Conservation (phyloP, 64 coral and sea anemone species). For the Dendrophyllia cribrosa region DNA sequence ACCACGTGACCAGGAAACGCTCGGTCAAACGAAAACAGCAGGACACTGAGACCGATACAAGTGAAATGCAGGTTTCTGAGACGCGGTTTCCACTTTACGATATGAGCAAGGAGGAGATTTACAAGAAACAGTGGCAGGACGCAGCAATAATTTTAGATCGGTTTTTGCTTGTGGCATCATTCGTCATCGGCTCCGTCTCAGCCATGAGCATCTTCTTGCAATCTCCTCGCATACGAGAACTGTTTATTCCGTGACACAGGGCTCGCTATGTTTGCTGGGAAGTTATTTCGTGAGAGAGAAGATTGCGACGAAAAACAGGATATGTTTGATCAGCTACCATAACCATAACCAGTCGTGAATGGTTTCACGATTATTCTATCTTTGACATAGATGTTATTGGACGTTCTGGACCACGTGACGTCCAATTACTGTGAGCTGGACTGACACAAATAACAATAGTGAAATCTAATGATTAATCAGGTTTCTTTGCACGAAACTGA, state of each 20-base stretch:
- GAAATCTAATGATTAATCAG: too few relatives aligned
- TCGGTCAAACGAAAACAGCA: slow-evolving; percentile 45
- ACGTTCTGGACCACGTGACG: too few relatives aligned
- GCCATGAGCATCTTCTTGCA: slow-evolving; percentile 92
- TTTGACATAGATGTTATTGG: too few relatives aligned
- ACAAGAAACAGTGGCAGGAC: slow-evolving; percentile 92
- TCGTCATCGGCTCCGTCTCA: slow-evolving; percentile 86
- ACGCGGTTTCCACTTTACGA: slow-evolving; percentile 39
- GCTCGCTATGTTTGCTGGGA: not conserved
- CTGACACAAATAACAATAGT: too few relatives aligned
- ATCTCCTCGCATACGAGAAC: slow-evolving; percentile 87
- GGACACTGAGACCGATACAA: slow-evolving; percentile 42
- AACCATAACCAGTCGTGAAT: too few relatives aligned
- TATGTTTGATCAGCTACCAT: not conserved
- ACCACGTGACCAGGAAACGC: slow-evolving; percentile 42
- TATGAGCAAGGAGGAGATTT: slow-evolving; percentile 65
- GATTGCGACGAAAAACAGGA: not conserved
- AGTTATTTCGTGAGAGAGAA: not conserved
- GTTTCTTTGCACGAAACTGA: too few relatives aligned
- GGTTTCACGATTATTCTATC: too few relatives aligned
- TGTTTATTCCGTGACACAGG: slow-evolving; percentile 72
- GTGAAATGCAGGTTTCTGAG: slow-evolving; percentile 49
- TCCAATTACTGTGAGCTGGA: too few relatives aligned
- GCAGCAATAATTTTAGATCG: slow-evolving; percentile 87
- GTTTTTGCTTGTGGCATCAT: slow-evolving; percentile 74